Base-by-base conservation (phyloP, 1,140 invertebrate species). In the Conus betulinus region DNA sequence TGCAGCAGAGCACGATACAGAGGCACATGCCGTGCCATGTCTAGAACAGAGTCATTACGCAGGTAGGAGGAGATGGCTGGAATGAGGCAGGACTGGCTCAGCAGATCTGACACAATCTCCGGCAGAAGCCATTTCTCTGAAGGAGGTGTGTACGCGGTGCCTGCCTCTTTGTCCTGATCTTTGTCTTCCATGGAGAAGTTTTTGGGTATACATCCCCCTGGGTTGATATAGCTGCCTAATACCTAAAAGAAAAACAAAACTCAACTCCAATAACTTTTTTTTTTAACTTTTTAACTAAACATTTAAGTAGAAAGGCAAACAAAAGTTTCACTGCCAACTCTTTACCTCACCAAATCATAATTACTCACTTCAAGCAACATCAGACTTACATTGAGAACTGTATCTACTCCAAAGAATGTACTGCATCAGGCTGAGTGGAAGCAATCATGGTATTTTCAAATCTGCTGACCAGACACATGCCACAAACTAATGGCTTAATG, bases 11-110 rank as follows among this genome's bases (percentile, higher is more conserved):
- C 97, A 93, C 97, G 96, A 95, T 99, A 99, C 79, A 99, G 96
- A 11, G 98, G 98, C 94, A 99, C 98, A 95, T 99, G 98, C 17
- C 98, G 96, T 10, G 98, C 98, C 97, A 99, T 98, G 94, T 99
- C 98, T 92, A 99, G 95, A 84, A 99, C 98, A 95, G 98, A 99
- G 95, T 99, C 98, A 93, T 99, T 99, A 91, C 98, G 96, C 52
- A 99, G 96, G 93, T 99, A 99, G 0, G 98, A 98, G 88, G 97
- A 98, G 11, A 99, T 96, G 17, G 98, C 98, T 27, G 98, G 97
- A 71, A 99, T 96, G 3, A 99, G 96, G 92, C 98, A 98, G 52
- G 98, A 98, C 92, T 97, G 96, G 52, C 97, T 96, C 0, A 99
- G 93, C 15, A 98, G 95, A 85, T 98, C 97, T 20, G 97, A 95